Evolutionary conservation across 2,797 vertebrate genomes (phyloP).

Genomic region (Leucoraja ocellata): DNA sequence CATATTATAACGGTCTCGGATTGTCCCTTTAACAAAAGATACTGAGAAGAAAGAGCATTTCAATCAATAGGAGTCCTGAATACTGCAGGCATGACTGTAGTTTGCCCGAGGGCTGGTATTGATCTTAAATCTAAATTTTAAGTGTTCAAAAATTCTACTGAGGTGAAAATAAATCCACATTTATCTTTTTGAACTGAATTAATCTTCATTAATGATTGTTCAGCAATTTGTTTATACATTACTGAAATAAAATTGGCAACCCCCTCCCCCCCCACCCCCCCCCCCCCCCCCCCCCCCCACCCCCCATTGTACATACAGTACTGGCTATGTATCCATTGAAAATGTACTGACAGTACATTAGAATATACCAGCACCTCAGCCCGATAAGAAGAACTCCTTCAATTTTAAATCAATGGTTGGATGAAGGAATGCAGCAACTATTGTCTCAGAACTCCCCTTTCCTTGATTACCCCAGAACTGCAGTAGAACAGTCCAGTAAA

Average conservation of each 20-base stretch:
- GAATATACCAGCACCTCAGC: neutral
- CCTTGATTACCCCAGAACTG: neutral
- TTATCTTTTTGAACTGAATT: conserved; percentile 7
- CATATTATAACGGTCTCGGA: too few relatives aligned
- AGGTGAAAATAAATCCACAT: neutral
- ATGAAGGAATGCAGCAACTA: neutral
- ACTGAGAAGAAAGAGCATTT: neutral
- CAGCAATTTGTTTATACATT: neutral
- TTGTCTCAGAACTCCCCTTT: neutral
- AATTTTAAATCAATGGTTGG: neutral
- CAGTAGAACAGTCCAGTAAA: neutral
- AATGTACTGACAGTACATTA: neutral
- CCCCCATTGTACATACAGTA: neutral
- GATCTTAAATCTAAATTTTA: neutral
- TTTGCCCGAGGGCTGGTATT: neutral
- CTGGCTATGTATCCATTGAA: neutral
- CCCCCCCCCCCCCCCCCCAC: too few relatives aligned
- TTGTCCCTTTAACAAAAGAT: neutral
- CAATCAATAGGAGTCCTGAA: neutral
- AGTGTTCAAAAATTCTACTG: neutral
- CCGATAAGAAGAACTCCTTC: neutral
- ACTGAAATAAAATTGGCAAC: neutral
- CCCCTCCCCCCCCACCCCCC: too few relatives aligned
- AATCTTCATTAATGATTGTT: conserved; percentile 17
- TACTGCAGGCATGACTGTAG: neutral